phyloP scores from a whole-genome alignment of 2,888 invertebrate species.

The Eurois occulta region DNA sequence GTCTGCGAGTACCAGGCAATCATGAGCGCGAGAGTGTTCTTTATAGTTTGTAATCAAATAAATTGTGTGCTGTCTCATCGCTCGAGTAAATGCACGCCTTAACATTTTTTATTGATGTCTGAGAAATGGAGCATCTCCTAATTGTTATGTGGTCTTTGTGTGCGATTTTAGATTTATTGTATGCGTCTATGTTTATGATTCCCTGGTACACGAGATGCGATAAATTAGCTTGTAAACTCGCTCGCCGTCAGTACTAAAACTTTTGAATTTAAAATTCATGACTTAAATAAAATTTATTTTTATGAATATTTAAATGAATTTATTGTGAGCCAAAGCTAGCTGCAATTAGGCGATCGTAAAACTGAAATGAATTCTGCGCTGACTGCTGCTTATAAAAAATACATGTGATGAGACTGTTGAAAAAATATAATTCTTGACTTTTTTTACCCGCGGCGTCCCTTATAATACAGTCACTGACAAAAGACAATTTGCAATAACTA shows the following conservation, averaged over 20 bases:
- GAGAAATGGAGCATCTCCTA: slow-evolving; percentile 47
- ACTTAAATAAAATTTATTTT: slow-evolving; percentile 15
- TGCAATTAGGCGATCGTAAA: slow-evolving; percentile 49
- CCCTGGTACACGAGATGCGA: slow-evolving; percentile 10
- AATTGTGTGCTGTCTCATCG: slow-evolving; percentile 33
- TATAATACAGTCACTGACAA: slow-evolving; percentile 16
- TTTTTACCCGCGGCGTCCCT: slow-evolving; percentile 4
- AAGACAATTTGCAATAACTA: slow-evolving; percentile 29
- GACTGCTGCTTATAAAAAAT: slow-evolving; percentile 40
- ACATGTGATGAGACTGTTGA: slow-evolving; percentile 15
- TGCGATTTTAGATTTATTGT: slow-evolving; percentile 30
- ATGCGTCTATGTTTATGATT: slow-evolving; percentile 23
- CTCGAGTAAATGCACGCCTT: slow-evolving; percentile 27
- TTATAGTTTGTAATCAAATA: slow-evolving; percentile 49
- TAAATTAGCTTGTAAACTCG: slow-evolving; percentile 11
- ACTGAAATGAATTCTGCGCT: slow-evolving; percentile 27
- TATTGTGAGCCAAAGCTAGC: slow-evolving; percentile 12
- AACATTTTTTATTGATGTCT: slow-evolving; percentile 30
- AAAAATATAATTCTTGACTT: slow-evolving; percentile 6
- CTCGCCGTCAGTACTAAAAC: slow-evolving; percentile 18
- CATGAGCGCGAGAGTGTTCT: slow-evolving; percentile 34
- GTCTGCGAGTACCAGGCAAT: slow-evolving; percentile 38
- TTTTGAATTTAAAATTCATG: neutral
- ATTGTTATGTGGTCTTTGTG: slow-evolving; percentile 33
- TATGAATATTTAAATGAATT: slow-evolving; percentile 8